These are phyloP conservation scores for Anagrus nilaparvatae DNA, from an alignment of 1,140 invertebrate species.

Conservation along the genomic window DNA sequence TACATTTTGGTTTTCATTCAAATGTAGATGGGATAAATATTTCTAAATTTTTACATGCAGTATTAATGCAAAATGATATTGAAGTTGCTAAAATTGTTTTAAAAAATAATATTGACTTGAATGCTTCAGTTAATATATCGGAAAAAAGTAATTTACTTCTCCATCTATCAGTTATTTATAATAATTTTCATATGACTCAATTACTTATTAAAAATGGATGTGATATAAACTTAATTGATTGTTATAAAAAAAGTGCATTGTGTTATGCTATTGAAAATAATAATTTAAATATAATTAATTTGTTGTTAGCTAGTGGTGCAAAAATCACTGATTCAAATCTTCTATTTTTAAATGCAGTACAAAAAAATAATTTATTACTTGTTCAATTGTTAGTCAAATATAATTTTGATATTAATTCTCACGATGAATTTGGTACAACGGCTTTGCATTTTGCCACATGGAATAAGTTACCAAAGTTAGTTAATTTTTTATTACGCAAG, in stretches of 20 bases:
- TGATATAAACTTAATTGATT: slow-evolving; percentile 4
- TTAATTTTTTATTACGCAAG: slow-evolving; percentile 1
- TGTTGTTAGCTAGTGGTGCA: background rate
- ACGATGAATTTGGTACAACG: slow-evolving; percentile 10
- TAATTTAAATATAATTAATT: background rate
- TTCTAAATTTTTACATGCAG: no score
- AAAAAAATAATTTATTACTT: background rate
- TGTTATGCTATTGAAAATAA: slow-evolving; percentile 3
- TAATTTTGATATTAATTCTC: background rate
- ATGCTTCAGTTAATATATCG: background rate
- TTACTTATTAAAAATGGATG: slow-evolving; percentile 1
- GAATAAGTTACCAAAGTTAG: background rate
- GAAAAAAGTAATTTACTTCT: background rate
- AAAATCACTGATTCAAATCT: background rate
- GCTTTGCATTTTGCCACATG: slow-evolving; percentile 8
- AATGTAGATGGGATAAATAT: no score
- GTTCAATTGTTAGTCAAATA: slow-evolving; percentile 2
- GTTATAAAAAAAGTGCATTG: background rate
- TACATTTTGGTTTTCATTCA: no score
- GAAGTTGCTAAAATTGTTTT: background rate
- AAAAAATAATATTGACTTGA: background rate
- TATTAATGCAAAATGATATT: no score
- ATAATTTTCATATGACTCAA: background rate
- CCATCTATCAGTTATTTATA: background rate
- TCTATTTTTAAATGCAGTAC: background rate